Base-by-base conservation (phyloP, 2,888 invertebrate species). In the Priocnemis perturbator region DNA sequence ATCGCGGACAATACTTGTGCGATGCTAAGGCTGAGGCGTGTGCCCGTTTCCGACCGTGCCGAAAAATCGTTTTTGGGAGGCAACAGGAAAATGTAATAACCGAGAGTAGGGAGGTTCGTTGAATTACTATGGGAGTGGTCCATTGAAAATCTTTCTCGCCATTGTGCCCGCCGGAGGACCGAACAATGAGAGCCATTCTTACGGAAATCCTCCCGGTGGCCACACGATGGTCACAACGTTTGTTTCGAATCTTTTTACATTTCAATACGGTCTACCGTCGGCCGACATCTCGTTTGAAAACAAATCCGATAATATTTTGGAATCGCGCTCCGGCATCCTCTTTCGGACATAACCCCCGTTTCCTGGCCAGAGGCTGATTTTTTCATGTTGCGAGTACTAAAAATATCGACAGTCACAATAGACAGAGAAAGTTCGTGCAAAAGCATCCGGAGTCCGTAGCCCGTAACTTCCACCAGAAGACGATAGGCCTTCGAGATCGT, bases 101-200 rank as follows among this genome's bases (percentile, higher is more conserved):
- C 59, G 60, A 69, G 50, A 56, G 61, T 69, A 69, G 65, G 58
- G 60, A 61, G 66, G 50, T 64, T 64, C 69, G 63, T 37, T 59
- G 71, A 71, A 71, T 66, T 69, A 53, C 19, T 68, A 26, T 61
- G 21, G 50, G 44, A 67, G 48, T 60, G 61, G 59, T 57, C 75
- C 61, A 74, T 72, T 70, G 71, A 74, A 63, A 44, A 71, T 48
- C 45, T 56, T 11, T 23, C 44, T 15, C 2, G 9, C 61, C 30
- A 74, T 76, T 77, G 78, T 76, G 64, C 63, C 72, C 76, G 68
- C 63, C 71, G 76, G 78, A 71, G 68, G 67, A 66, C 59, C 67
- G 78, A 81, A 85, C 82, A 85, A 82, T 81, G 74, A 69, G 59
- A 26, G 52, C 17, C 26, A 78, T 81, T 80, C 77, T 81, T 73